Percentiles rank a stretch among this genome's conserved stretches.
Evolutionary conservation across 1,140 invertebrate genomes (phyloP).

Genomic region (Drosophila nigromelanica): DNA sequence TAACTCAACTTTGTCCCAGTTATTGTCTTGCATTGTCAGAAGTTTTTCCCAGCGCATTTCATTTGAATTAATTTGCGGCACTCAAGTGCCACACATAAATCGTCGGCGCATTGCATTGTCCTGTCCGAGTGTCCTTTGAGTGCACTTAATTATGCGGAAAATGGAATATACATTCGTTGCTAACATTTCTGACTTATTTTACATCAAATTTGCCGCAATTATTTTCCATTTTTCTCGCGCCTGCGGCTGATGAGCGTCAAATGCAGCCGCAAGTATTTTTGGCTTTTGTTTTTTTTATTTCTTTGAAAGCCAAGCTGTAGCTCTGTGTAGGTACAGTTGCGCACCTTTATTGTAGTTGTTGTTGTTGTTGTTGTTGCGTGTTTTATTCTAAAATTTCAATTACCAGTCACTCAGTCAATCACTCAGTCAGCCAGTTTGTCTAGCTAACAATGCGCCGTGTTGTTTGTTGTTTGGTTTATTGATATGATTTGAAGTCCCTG

Average conservation of each 20-base stretch:
- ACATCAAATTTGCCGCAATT: conserved; percentile 68
- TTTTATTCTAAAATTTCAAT: conserved; percentile 71
- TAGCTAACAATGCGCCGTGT: conserved; percentile 21
- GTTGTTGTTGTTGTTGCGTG: not conserved
- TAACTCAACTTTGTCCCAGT: conserved; percentile 36
- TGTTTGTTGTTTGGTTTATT: conserved; percentile 55
- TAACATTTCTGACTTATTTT: conserved; percentile 64
- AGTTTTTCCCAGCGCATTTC: conserved; percentile 54
- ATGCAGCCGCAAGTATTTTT: conserved; percentile 27
- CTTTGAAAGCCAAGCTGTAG: not conserved
- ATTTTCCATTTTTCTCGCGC: conserved; percentile 43
- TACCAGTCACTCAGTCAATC: conserved; percentile 50
- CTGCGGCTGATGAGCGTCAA: conserved; percentile 58
- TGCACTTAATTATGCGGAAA: conserved; percentile 81
- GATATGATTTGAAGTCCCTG: conserved; percentile 28
- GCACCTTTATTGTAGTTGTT: conserved; percentile 7
- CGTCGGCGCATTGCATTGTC: conserved; percentile 50
- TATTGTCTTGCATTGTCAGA: conserved; percentile 7
- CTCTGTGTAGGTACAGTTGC: conserved; percentile 46
- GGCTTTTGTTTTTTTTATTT: too few species aligned
- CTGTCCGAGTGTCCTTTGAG: conserved; percentile 52
- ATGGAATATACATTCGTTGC: conserved; percentile 45
- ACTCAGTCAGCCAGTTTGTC: conserved; percentile 28
- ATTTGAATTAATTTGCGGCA: conserved; percentile 80
- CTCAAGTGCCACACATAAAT: conserved; percentile 81